Evolutionary conservation across 2,113 vertebrate species (phyloP), one percentile per base, ranked within the genome.

Genomic region (Rattus norvegicus): DNA sequence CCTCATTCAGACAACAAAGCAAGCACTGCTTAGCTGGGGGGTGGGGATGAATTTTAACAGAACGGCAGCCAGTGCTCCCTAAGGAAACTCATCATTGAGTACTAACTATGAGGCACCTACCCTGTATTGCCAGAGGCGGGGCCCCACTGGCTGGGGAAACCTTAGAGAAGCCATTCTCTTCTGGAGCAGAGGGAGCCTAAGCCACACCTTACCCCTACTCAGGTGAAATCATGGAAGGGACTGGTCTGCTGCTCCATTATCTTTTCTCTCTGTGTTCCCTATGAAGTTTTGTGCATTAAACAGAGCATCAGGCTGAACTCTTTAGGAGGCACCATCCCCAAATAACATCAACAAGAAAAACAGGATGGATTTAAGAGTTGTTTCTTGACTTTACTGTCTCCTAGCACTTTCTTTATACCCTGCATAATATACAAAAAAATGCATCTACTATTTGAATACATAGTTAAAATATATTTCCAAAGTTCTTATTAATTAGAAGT

Each of bases 111-210:
- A n/a, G 79, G 26, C 24, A 28, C 69, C 77, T 80, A 2, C 26
- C 92, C 43, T 90, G 13, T 59, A n/a, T 20, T 4, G 0, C 19
- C 13, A 33, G 61, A 43, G 39, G 7, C n/a, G 54, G 65, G 26
- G 52, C 14, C 33, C 33, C 16, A 5, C n/a, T 22, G 49, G 49
- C 8, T 33, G 24, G 3, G 5, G 13, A 43, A 63, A 11, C 10
- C 9, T 56, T 43, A 1, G 3, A 47, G 10, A 20, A 33, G 10
- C n/a, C 3, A 0, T 69, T 61, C n/a, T 28, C 9, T 16, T 26
- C 33, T 2, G 9, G 70, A 54, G 70, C 69, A 6, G 0, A 2
- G 12, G 16, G 47, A 43, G 28, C 17, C 59, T 36, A 24, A 12
- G 9, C 36, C 67, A 87, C 56, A 24, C 26, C n/a, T 69, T 56